Percentiles rank a stretch among this genome's conserved stretches.
Evolutionary conservation across 2,113 vertebrate species (phyloP).

Genomic region (Himantopus leucocephalus): DNA sequence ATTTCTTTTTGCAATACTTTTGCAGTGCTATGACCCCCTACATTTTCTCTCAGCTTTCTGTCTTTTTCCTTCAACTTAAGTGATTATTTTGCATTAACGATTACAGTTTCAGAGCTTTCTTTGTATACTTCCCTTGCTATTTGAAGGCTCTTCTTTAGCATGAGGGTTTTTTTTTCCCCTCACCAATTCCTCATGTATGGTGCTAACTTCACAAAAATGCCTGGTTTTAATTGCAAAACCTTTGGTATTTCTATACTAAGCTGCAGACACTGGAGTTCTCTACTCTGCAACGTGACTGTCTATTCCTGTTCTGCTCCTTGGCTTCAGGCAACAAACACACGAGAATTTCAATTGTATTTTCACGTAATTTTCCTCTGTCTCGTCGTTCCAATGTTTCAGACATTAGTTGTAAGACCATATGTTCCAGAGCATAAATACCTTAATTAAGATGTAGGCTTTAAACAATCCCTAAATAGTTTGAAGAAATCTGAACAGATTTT

Average conservation of each 20-base stretch:
- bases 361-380: background rate
- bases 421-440: conserved; percentile 14
- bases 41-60: background rate
- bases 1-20: background rate
- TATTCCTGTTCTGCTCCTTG: conserved; percentile 20
- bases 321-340: background rate
- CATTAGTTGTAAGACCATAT: conserved; percentile 12
- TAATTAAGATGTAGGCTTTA: conserved; percentile 14
- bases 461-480: background rate
- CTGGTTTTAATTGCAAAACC: background rate
- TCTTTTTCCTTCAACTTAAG: background rate
- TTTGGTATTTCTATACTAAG: background rate
- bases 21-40: background rate
- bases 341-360: conserved; percentile 24
- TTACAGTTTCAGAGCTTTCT: background rate
- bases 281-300: background rate
- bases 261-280: background rate
- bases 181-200: background rate
- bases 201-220: background rate
- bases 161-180: background rate
- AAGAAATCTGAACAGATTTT: conserved; percentile 3
- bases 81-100: background rate
- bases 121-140: background rate
- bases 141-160: background rate
- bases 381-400: background rate